Conservation (phyloP, 2,113 vertebrate species). For the Ailuropoda melanoleuca region DNA sequence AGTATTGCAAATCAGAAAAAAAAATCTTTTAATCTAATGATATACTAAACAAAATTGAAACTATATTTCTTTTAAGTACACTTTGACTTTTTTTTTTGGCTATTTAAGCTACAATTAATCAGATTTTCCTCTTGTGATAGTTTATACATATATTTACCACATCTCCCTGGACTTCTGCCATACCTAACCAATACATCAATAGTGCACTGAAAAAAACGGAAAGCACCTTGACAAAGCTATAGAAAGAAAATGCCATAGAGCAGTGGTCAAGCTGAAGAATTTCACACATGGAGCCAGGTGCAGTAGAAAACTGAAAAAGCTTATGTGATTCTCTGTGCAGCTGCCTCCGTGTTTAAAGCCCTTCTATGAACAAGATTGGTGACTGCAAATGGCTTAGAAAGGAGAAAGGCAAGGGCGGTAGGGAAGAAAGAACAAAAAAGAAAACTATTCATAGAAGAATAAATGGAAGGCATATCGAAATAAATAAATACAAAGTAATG, state of each 20-base stretch:
- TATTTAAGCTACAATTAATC: slow-evolving; percentile 6
- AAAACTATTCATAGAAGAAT: slow-evolving; percentile 33
- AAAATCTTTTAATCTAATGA: background rate
- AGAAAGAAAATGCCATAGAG: slow-evolving; percentile 53
- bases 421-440: background rate
- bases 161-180: slow-evolving; percentile 68
- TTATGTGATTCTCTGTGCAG: slow-evolving; percentile 51
- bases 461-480: background rate
- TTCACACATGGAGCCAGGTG: slow-evolving; percentile 56
- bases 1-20: background rate
- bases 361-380: slow-evolving; percentile 57
- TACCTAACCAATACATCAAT: slow-evolving; percentile 70
- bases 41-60: background rate
- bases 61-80: background rate
- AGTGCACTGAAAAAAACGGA: slow-evolving; percentile 50
- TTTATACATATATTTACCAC: slow-evolving; percentile 47
- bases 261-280: slow-evolving; percentile 10
- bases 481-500: background rate
- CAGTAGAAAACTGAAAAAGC: slow-evolving; percentile 59
- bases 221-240: slow-evolving; percentile 77
- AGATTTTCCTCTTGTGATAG: slow-evolving; percentile 26
- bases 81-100: background rate
- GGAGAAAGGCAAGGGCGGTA: background rate
- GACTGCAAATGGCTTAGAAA: background rate
- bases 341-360: slow-evolving; percentile 49